Base-by-base conservation (phyloP, 92 coral and sea anemone species). In the Umimayanthus chanpuru region DNA sequence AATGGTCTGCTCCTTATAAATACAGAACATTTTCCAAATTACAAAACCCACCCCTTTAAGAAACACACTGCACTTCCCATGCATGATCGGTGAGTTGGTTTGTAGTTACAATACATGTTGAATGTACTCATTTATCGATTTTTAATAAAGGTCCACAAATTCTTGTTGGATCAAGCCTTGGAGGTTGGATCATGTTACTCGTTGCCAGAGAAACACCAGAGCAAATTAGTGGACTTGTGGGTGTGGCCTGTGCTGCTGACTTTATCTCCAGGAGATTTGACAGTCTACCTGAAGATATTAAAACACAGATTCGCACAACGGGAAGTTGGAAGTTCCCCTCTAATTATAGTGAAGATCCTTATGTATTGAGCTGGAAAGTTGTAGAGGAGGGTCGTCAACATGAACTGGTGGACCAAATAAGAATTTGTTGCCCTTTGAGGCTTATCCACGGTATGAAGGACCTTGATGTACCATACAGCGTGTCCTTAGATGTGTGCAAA, bases 101-200 rank as follows among this genome's bases (percentile, higher is more conserved):
- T 43, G 49, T 43, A 8, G 49, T 43, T 43, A 8, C 9, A 32
- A 2, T 53, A 6, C 9, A 10, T 47, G 53, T 0, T 47, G 53
- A 47, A 47, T 47, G 53, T 32, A 32, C 36, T 47, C 12, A 47
- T 1, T 47, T 1, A 47, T 14, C 12, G 58, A 14, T 64, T 47
- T 74, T 39, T 15, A 9, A 39, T 73, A 36, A 74, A 92, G 98
- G 98, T 73, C 96, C 94, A 18, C 98, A 93, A 38, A 87, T 95
- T 79, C 96, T 95, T 47, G 93, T 95, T 83, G 98, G 98, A 3
- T 95, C 98, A 74, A 95, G 98, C 73, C 96, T 95, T 65, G 98
- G 98, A 38, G 96, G 98, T 0, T 95, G 98, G 98, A 91, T 95
- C 67, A 93, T 93, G 94, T 88, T 95, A 29, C 92, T 91, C 2